A percentile compares a stretch with the other conserved stretches of the same genome.
These are phyloP conservation scores for Sarcophaga caerulescens DNA, from an alignment of 2,888 invertebrate genomes.

Conservation along the genomic window DNA sequence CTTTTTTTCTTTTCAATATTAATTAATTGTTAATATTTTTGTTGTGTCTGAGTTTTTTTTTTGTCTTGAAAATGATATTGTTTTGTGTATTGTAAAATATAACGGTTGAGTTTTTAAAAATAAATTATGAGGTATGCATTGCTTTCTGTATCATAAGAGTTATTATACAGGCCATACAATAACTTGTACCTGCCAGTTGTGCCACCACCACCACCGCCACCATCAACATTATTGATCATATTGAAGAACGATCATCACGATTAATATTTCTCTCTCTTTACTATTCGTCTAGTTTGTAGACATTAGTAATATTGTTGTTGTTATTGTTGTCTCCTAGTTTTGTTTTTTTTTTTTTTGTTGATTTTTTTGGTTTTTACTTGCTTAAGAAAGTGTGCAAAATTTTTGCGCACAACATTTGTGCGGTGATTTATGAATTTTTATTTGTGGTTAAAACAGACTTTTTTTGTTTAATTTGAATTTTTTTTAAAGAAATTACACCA, in stretches of 20 bases:
- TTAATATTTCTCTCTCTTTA: slow-evolving; percentile 38
- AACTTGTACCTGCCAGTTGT: slow-evolving; percentile 27
- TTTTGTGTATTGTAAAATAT: neutral
- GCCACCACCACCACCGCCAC: slow-evolving; percentile 5
- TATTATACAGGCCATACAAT: neutral
- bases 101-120: neutral
- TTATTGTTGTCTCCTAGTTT: too few species aligned
- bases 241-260: slow-evolving; percentile 55
- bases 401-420: slow-evolving; percentile 58
- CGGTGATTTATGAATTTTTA: slow-evolving; percentile 57
- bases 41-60: too few species aligned
- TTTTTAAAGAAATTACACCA: slow-evolving; percentile 32
- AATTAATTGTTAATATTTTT: slow-evolving; percentile 48
- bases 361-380: slow-evolving; percentile 26
- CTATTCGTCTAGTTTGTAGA: neutral
- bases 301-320: too few species aligned
- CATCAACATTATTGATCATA: slow-evolving; percentile 39
- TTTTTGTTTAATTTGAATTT: neutral
- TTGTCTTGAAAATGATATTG: neutral
- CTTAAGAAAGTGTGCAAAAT: slow-evolving; percentile 64
- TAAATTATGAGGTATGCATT: neutral
- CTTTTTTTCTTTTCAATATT: slow-evolving; percentile 16
- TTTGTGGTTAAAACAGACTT: slow-evolving; percentile 13
- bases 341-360: neutral
- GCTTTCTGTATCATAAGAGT: neutral